phyloP scores from a whole-genome alignment of 2,797 vertebrate species.

The Myotis planiceps region DNA sequence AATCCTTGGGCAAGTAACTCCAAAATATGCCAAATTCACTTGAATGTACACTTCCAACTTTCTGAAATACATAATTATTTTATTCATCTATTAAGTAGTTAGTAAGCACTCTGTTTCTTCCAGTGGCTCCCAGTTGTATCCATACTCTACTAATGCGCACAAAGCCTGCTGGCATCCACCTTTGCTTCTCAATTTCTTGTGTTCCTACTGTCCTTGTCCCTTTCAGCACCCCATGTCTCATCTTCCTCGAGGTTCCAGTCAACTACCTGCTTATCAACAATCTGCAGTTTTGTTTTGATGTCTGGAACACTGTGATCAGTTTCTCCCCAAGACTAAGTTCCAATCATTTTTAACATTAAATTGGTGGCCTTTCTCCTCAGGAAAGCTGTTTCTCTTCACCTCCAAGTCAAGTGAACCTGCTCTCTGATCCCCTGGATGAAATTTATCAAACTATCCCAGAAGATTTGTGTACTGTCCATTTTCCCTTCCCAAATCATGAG shows the following conservation, averaged over 20 bases:
- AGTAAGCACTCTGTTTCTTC: neutral
- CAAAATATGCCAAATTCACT: neutral
- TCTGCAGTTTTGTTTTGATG: neutral
- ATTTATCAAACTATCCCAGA: neutral
- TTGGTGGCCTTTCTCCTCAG: neutral
- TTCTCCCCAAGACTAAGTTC: neutral
- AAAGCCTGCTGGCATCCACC: neutral
- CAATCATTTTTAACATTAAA: neutral
- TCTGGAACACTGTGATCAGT: neutral
- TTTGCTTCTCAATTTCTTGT: neutral
- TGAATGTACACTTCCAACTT: neutral
- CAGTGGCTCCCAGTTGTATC: neutral
- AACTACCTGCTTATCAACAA: neutral
- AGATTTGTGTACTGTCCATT: neutral
- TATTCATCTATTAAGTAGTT: neutral
- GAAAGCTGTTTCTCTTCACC: neutral
- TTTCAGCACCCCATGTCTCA: neutral
- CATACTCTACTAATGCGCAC: neutral
- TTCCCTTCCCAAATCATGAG: neutral
- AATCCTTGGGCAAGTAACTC: neutral
- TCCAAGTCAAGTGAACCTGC: neutral
- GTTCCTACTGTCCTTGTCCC: fast-evolving
- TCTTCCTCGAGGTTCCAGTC: no score
- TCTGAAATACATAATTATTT: neutral
- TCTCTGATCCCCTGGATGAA: neutral